Percentiles rank a stretch among this genome's conserved stretches.
phyloP scores from a whole-genome alignment of 2,888 invertebrate species.

The Microctonus aethiopoides region DNA sequence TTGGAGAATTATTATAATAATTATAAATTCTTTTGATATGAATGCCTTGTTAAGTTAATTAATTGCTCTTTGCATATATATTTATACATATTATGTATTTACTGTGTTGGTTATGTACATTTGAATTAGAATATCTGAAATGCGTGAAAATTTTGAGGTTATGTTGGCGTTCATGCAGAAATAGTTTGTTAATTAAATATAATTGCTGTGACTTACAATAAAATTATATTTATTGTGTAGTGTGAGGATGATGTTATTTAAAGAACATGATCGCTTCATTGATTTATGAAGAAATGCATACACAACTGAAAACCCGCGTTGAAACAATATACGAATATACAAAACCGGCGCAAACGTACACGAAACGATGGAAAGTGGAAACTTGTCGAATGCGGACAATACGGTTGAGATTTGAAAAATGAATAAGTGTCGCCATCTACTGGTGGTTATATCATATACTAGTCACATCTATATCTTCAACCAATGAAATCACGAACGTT shows the following conservation, averaged over 20 bases:
- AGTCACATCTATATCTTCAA: too few relatives aligned
- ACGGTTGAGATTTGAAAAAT: neutral
- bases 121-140: neutral
- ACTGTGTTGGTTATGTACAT: neutral
- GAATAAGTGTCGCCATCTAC: neutral
- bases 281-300: neutral
- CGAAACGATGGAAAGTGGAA: neutral
- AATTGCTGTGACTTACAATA: neutral
- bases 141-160: neutral
- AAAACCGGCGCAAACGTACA: neutral
- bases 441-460: too few relatives aligned
- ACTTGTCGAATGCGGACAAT: neutral
- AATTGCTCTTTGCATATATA: neutral
- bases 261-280: neutral
- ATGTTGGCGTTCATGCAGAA: neutral
- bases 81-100: neutral
- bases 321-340: neutral
- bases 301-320: neutral
- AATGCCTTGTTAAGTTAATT: neutral
- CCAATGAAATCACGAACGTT: too few relatives aligned
- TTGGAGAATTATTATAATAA: neutral
- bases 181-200: neutral
- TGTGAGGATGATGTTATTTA: neutral
- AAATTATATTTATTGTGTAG: neutral
- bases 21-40: neutral